Base-by-base conservation (phyloP, 2,797 vertebrate species). In the Chiloscyllium punctatum region DNA sequence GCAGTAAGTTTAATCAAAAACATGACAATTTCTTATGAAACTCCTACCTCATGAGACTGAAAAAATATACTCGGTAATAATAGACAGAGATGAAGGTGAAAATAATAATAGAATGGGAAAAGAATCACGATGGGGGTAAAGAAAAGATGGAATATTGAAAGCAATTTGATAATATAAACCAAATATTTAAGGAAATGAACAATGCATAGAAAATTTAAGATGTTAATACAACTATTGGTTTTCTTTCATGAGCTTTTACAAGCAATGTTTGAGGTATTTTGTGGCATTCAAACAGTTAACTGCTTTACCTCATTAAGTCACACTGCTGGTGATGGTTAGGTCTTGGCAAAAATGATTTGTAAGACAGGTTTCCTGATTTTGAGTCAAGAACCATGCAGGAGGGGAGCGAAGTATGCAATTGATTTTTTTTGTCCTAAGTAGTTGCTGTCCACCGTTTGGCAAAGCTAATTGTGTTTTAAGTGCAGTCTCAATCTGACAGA, bases 301-400 rank as follows among this genome's bases (percentile, higher is more conserved):
- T 91, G 88, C 57, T 33, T 91, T 37, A 66, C 88, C 13, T 91
- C 53, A 91, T 91, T 91, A 91, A 66, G 66, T 91, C 53, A 51
- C 86, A 62, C 53, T 66, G 88, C 88, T 33, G 88, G 30, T 66
- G 88, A 62, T 66, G 33, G 25, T 21, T n/a, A n/a, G 53, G 7
- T 15, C 30, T 91, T 91, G 53, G 57, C 88, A 91, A 66, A 57
- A 16, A 33, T 91, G 88, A 66, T n/a, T 91, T 91, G 33, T 66
- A 53, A 88, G 86, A 66, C 88, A 91, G 57, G 88, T 91, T 37
- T 66, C 33, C 53, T 5, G 88, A 66, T 57, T 8, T 91, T 57
- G 30, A 66, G 88, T 91, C 57, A 91, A n/a, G 88, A 91, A 62
- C 30, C 15, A 91, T 66, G 30, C 16, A 91, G 33, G 57, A 66